Base-by-base conservation (phyloP, 2,797 vertebrate genomes). In the Mastacembelus armatus region DNA sequence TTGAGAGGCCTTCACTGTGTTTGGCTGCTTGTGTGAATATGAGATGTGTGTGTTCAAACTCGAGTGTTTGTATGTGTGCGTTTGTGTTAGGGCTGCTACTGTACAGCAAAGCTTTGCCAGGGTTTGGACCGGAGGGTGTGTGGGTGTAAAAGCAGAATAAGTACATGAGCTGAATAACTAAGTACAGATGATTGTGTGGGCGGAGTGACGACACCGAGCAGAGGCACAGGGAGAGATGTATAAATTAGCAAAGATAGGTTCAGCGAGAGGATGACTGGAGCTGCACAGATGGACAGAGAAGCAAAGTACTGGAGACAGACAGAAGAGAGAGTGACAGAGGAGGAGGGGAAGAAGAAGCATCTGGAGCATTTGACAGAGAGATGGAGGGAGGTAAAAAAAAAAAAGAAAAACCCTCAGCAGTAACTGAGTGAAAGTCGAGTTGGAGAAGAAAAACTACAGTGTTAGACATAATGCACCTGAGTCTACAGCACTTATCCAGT, bases 131-230 rank as follows among this genome's bases (percentile, higher is more conserved):
- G n/a, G 35, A 84, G 66, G 59, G 16, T 61, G 80, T 52, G 85
- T 75, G 85, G 84, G 84, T 11, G 84, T 51, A 44, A 68, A 60
- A 63, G 70, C 81, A 71, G 81, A 81, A 77, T 61, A 69, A 85
- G 78, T 66, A 54, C 85, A 71, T 49, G 80, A 84, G 85, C 82
- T 78, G 88, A 89, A 89, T 84, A 78, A 75, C 83, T 80, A 77
- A 83, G 72, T 79, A 48, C 75, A 81, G 72, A 77, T 73, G 72
- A 84, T 33, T 4, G 86, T 18, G 84, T 86, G 78, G 83, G 83
- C 10, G 68, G 56, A 76, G 64, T 18, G 76, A 60, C 45, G 65
- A 44, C 39, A 22, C 19, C 2, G 26, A 57, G 22, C 27, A 38
- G 43, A 38, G 18, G 50, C 18, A 35, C 9, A 1, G 35, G 49